These are phyloP conservation scores for Scolopax bukidnonensis DNA, from an alignment of 2,797 vertebrate genomes.

Conservation along the genomic window DNA sequence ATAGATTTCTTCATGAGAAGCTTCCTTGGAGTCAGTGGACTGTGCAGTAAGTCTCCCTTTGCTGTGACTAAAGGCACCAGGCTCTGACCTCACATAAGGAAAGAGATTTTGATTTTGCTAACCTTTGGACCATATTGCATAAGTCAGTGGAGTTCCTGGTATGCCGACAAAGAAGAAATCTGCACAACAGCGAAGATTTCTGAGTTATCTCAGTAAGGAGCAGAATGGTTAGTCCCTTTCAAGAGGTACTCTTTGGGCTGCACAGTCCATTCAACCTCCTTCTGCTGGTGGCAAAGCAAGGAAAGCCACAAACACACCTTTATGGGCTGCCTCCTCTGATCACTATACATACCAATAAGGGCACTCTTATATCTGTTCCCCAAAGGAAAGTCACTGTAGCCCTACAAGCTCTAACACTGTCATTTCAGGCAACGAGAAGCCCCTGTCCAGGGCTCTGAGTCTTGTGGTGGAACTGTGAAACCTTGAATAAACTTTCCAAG, in stretches of 20 bases:
- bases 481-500: neutral
- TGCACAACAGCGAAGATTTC: neutral
- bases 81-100: conserved; percentile 55
- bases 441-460: neutral
- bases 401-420: neutral
- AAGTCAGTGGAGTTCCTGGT: conserved; percentile 9
- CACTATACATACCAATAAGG: neutral
- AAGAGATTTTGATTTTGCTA: conserved; percentile 33
- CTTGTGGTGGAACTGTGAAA: neutral
- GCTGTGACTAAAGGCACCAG: neutral
- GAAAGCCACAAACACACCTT: neutral
- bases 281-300: neutral
- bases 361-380: neutral
- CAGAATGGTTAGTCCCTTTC: neutral
- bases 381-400: neutral
- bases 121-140: conserved; percentile 52
- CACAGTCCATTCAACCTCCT: neutral
- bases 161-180: neutral
- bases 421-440: neutral
- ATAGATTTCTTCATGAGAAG: conserved; percentile 41
- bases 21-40: conserved; percentile 62
- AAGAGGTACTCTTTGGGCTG: neutral
- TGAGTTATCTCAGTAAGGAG: neutral
- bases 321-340: neutral
- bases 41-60: conserved; percentile 28